Evolutionary conservation across 2,888 invertebrate genomes (phyloP), one percentile per base, ranked within the genome.

Genomic region (Elaeidobius kamerunicus): DNA sequence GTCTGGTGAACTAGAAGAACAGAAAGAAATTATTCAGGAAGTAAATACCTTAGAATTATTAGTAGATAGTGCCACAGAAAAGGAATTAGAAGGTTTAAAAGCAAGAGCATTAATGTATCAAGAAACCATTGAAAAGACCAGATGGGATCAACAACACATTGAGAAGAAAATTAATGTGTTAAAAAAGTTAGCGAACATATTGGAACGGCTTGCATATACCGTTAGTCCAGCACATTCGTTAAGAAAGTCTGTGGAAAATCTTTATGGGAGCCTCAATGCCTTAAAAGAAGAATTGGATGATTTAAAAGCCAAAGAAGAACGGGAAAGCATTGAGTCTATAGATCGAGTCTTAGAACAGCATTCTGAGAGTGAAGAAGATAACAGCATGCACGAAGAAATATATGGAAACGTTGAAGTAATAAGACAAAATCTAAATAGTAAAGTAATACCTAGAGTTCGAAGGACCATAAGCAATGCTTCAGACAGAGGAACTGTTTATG

Each of bases 361-460:
- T 12, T 20, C 28, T 12, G 15, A 30, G 15, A 23, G 14, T 2
- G 12, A 42, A 9, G 41, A 38, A 16, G 5, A 39, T 12, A 40
- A 52, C 1, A 19, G 27, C 14, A n/a, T n/a, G n/a, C n/a, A n/a
- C n/a, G 38, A 39, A 19, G 40, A 47, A 18, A 30, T 54, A 1
- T 54, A 54, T 16, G 53, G 48, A 17, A 54, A 54, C 15, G n/a
- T 52, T 5, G 47, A 48, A 32, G 15, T 52, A n/a, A 52, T 40
- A 9, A 19, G 17, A 23, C 47, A 28, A 32, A 40, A 32, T 32
- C 19, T 40, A 9, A 28, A 16, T 11, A 16, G 34, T 2, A 23
- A 17, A 35, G n/a, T 16, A 17, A 12, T 34, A 12, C n/a, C 12
- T 15, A 41, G 34, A 16, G 2, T 28, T 1, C 27, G 40, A 32